A percentile compares a stretch with the other conserved stretches of the same genome.
phyloP scores from a whole-genome alignment of 2,888 invertebrate genomes.

The Epirrhoe tristata region DNA sequence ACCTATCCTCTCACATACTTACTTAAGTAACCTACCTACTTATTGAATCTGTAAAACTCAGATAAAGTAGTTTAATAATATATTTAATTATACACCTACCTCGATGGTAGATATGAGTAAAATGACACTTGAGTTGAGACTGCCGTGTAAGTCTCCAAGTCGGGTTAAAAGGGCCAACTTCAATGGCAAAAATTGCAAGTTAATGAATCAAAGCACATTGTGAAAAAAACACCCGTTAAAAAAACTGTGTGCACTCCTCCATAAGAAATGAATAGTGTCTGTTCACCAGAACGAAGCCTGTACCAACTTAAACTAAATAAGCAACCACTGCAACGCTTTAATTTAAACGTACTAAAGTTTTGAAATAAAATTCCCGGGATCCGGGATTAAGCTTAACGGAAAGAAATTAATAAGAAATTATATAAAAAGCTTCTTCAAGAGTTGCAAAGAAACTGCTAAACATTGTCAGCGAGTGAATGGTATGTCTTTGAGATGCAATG shows the following conservation, averaged over 20 bases:
- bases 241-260: background rate
- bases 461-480: slow-evolving; percentile 7
- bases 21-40: too few species aligned
- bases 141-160: too few species aligned
- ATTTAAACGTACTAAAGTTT: slow-evolving; percentile 15
- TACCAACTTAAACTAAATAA: slow-evolving; percentile 7
- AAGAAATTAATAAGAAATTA: slow-evolving; percentile 14
- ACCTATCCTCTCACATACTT: too few species aligned
- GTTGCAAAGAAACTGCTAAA: slow-evolving; percentile 15
- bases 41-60: too few species aligned
- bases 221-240: background rate
- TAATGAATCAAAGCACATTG: too few species aligned
- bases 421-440: slow-evolving; percentile 10
- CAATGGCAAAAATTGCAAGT: too few species aligned
- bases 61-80: too few species aligned
- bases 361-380: slow-evolving; percentile 10
- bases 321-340: slow-evolving; percentile 5
- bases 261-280: background rate
- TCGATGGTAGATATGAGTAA: too few species aligned
- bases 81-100: too few species aligned
- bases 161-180: too few species aligned
- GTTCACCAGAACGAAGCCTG: background rate
- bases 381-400: slow-evolving; percentile 9
- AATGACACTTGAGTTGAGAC: too few species aligned
- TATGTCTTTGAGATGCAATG: slow-evolving; percentile 1